These are phyloP conservation scores for Uloborus plumipes DNA, from an alignment of 2,888 invertebrate genomes.

Conservation along the genomic window DNA sequence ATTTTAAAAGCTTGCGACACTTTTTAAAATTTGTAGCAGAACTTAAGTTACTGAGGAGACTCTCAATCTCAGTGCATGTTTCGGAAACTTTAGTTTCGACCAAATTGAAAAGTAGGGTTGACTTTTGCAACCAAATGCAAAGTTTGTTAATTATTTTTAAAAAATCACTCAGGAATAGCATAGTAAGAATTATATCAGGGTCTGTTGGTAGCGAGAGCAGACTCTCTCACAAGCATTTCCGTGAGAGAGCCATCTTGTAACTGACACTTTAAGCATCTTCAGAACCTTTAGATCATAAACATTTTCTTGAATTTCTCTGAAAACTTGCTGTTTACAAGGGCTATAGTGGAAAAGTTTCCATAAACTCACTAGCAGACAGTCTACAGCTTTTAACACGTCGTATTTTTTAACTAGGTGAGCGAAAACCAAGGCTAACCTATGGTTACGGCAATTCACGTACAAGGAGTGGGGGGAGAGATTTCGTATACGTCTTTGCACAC, in stretches of 20 bases:
- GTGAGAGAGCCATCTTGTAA: not conserved
- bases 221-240: constrained; percentile 6
- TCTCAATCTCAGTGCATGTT: no score
- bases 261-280: constrained; percentile 2
- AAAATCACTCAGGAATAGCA: not conserved
- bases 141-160: no score
- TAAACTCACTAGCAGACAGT: not conserved
- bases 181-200: not conserved
- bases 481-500: not conserved
- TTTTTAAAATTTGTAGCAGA: no score
- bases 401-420: not conserved
- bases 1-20: no score
- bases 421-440: not conserved
- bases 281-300: not conserved
- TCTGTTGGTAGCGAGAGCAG: not conserved
- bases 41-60: no score
- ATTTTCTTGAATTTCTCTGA: constrained; percentile 1
- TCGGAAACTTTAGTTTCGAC: no score
- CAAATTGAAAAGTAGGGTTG: no score
- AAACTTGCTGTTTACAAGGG: not conserved
- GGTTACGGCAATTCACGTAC: not conserved
- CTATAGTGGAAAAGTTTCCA: not conserved
- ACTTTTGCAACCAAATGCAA: no score
- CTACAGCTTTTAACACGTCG: not conserved
- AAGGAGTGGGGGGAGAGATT: not conserved